Conservation (phyloP, 2,797 vertebrate genomes). For the Threskiornis aethiopicus region DNA sequence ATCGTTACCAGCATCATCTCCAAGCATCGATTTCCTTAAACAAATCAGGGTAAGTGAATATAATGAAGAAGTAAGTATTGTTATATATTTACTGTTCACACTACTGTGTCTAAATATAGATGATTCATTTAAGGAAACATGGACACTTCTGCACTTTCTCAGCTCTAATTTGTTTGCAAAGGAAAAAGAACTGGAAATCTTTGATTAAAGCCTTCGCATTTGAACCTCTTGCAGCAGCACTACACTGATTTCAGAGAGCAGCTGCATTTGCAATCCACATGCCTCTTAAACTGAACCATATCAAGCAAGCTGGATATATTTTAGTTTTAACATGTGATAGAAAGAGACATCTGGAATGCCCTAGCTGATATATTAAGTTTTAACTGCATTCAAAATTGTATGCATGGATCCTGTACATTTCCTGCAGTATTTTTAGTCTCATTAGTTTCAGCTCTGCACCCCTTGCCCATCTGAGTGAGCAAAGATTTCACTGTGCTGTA, state of each 20-base stretch:
- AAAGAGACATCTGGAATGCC: not conserved
- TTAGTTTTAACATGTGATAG: not conserved
- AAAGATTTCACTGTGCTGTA: not conserved
- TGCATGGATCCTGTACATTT: not conserved
- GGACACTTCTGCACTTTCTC: not conserved
- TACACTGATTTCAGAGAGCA: not conserved
- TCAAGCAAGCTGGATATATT: no score
- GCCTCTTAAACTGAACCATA: accelerated
- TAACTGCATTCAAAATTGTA: not conserved
- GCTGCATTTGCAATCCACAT: not conserved
- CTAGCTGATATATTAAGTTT: no score
- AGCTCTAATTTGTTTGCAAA: not conserved
- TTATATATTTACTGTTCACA: not conserved
- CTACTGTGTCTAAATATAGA: not conserved
- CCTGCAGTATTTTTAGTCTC: no score
- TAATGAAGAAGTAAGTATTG: not conserved
- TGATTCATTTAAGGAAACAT: not conserved
- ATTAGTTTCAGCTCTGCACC: not conserved
- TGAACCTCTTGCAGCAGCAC: not conserved
- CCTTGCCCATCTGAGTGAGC: accelerated
- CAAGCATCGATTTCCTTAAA: not conserved
- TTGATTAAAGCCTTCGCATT: not conserved
- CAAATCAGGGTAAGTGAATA: not conserved
- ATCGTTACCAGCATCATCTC: not conserved
- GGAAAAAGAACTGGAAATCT: not conserved